A percentile compares a stretch with the other conserved stretches of the same genome.
phyloP scores from a whole-genome alignment of 37 sponge, comb jelly and placozoan genomes.

The Ianthella basta region DNA sequence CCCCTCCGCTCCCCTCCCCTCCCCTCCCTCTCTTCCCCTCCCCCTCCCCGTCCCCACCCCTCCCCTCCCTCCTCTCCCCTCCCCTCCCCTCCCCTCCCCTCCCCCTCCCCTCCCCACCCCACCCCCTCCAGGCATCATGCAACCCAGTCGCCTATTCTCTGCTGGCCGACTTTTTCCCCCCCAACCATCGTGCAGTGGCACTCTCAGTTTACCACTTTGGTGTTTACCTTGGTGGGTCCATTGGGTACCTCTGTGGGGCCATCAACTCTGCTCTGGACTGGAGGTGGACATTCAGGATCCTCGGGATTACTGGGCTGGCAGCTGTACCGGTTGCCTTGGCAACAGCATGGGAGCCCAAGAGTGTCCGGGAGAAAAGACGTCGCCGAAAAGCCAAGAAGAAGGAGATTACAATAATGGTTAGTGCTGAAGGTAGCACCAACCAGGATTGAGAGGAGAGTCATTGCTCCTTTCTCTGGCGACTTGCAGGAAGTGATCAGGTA shows the following conservation, averaged over 20 bases:
- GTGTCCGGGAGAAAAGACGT: constrained; percentile 52
- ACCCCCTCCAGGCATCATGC: constrained; percentile 70
- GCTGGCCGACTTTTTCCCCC: constrained; percentile 78
- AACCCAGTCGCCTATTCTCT: constrained; percentile 93
- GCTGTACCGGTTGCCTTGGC: constrained; percentile 55
- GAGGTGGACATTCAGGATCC: constrained; percentile 83
- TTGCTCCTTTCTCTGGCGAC: not conserved
- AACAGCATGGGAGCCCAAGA: constrained; percentile 74
- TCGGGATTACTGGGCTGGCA: constrained; percentile 72
- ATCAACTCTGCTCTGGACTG: constrained; percentile 62
- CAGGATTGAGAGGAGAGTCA: not conserved
- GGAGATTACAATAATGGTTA: not conserved
- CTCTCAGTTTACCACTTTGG: constrained; percentile 83
- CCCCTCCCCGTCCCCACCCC: no score
- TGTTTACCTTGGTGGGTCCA: constrained; percentile 81
- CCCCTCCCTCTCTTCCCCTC: no score
- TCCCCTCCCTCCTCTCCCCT: no score
- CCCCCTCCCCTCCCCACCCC: no score
- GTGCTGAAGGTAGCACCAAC: not conserved
- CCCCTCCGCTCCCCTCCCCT: no score
- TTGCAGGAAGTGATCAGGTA: constrained; percentile 65
- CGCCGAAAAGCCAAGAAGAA: constrained; percentile 47
- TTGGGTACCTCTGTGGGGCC: constrained; percentile 72
- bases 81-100: no score
- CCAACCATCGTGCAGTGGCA: constrained; percentile 68